Conservation (phyloP, 2,113 vertebrate species). For the Phrynocephalus versicolor region DNA sequence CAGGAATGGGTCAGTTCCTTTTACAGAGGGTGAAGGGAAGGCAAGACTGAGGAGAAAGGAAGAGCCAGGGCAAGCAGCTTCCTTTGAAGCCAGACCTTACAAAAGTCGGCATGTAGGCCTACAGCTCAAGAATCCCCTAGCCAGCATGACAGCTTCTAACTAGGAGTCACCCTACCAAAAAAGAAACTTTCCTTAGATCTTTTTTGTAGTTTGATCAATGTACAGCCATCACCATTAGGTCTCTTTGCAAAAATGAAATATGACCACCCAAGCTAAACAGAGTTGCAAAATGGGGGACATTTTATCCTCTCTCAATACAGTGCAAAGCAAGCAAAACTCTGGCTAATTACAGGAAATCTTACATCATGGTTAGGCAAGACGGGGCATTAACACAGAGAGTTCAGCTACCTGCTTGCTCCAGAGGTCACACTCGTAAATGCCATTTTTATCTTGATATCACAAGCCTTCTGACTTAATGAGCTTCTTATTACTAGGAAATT, state of each 20-base stretch:
- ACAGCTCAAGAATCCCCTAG: no score
- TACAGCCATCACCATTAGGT: neutral
- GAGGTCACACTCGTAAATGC: conserved; percentile 58
- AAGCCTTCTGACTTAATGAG: conserved; percentile 51
- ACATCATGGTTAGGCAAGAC: conserved; percentile 38
- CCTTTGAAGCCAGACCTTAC: no score
- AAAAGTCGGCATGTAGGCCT: no score
- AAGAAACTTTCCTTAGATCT: no score
- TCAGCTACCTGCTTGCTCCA: conserved; percentile 55
- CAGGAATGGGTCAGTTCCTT: no score
- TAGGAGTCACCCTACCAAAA: no score
- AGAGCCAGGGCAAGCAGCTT: no score
- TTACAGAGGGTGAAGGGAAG: no score
- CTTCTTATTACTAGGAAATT: conserved; percentile 49
- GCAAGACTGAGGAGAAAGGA: no score
- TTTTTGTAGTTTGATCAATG: no score
- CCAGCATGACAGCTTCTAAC: no score
- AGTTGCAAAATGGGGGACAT: conserved; percentile 45
- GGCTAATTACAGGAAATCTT: conserved; percentile 55
- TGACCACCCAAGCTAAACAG: conserved; percentile 28
- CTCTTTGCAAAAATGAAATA: conserved; percentile 27
- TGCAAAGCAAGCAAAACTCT: conserved; percentile 40
- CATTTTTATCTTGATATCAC: conserved; percentile 59
- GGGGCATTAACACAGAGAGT: conserved; percentile 33
- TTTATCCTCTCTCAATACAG: no score